phyloP scores from a whole-genome alignment of 1,140 invertebrate genomes.

The Phymorhynchus buccinoides region DNA sequence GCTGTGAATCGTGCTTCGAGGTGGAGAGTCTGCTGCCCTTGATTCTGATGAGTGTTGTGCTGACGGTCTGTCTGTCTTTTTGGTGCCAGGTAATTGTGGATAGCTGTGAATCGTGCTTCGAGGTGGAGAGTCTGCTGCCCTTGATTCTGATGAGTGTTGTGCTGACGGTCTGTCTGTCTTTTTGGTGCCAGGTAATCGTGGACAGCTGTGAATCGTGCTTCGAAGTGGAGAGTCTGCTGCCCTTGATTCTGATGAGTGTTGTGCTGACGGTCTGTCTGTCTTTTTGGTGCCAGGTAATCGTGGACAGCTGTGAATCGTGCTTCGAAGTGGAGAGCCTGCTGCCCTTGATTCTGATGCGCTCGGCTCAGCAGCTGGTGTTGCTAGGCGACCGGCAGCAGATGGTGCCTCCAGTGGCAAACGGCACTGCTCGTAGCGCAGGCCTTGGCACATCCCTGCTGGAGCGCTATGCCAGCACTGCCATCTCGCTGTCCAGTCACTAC shows the following conservation, averaged over 20 bases:
- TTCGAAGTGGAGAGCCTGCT: constrained; percentile 66
- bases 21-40: constrained; percentile 67
- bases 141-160: constrained; percentile 39
- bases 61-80: neutral
- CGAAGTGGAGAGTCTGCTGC: constrained; percentile 67
- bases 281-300: constrained; percentile 60
- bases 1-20: constrained; percentile 65
- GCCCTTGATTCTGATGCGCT: constrained; percentile 56
- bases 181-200: constrained; percentile 63
- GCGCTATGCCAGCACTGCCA: constrained; percentile 59
- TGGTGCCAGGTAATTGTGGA: constrained; percentile 70
- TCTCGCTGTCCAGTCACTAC: constrained; percentile 63
- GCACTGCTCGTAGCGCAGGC: constrained; percentile 57
- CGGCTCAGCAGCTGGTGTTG: constrained; percentile 61
- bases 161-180: neutral
- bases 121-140: constrained; percentile 67
- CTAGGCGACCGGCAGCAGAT: constrained; percentile 68
- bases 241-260: constrained; percentile 58
- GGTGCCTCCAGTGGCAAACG: constrained; percentile 51
- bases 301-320: constrained; percentile 68
- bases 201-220: constrained; percentile 68
- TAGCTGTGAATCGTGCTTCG: constrained; percentile 65
- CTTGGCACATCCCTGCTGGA: constrained; percentile 64
- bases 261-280: too few species aligned
- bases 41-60: constrained; percentile 5